Evolutionary conservation across 1,140 invertebrate genomes (phyloP), one percentile per base, ranked within the genome.

Genomic region (Megalopta genalis): DNA sequence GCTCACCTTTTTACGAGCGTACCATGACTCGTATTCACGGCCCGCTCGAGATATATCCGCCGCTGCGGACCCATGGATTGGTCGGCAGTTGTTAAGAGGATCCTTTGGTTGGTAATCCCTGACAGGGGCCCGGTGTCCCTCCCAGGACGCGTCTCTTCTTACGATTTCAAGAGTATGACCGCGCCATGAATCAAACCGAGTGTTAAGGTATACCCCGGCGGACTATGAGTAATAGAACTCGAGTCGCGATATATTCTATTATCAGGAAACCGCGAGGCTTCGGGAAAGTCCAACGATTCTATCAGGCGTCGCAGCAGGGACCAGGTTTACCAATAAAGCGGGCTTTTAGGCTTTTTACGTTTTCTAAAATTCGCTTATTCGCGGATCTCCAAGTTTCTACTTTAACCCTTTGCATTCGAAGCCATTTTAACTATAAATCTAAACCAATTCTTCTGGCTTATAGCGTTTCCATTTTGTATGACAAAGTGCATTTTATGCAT

Each of bases 1-100:
- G 78, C 76, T 82, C 85, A 85, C 70, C 85, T 88, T 85, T 90
- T 90, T 90, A 90, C 87, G 87, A 89, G 88, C 85, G 70, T 78
- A 67, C 69, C 79, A 75, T 66, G 70, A 76, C 84, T 87, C 80
- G 76, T 84, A 85, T 88, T 87, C 83, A 83, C 69, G 72, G 83
- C 69, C 60, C 76, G 70, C 80, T 69, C 83, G 76, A 85, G 80
- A 85, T 69, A 71, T 85, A 85, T 71, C 79, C 70, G 64, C 67
- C 59, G 71, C 49, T 63, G 46, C 54, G 77, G 75, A 59, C 66
- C 72, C 37, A 46, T 65, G 78, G 72, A 81, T 84, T 70, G 77
- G 69, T 10, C 57, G 63, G 27, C 76, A 79, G 82, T 76, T 86
- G 83, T 85, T 82, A 79, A 82, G 79, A 85, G 80, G 75, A 85